Evolutionary conservation across 2,888 invertebrate species (phyloP).

Genomic region (Acrocyrtus sp.): DNA sequence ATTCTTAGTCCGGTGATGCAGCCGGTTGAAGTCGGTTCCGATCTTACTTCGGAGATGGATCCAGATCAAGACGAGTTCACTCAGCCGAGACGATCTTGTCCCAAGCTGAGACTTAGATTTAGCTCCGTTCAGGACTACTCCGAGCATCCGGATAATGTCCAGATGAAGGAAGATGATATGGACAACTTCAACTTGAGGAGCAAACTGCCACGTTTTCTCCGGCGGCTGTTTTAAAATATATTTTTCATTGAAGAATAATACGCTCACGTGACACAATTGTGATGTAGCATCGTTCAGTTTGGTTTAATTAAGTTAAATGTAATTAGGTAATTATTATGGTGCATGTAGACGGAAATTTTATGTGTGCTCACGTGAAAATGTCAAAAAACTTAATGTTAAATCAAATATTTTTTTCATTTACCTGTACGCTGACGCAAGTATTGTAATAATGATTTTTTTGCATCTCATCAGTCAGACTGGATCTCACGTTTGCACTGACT

Average conservation of each 20-base stretch:
- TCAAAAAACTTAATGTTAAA: too few relatives aligned
- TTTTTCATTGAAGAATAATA: not conserved
- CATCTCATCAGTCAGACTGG: too few relatives aligned
- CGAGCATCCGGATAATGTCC: constrained; percentile 34
- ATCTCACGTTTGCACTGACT: too few relatives aligned
- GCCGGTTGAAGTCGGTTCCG: constrained; percentile 40
- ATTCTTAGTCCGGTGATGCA: constrained; percentile 35
- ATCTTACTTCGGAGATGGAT: constrained; percentile 23
- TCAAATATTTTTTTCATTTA: too few relatives aligned
- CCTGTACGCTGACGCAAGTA: too few relatives aligned
- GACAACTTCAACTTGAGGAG: constrained; percentile 5
- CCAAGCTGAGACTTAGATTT: constrained; percentile 29
- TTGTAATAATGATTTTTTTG: too few relatives aligned
- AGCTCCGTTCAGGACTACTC: constrained; percentile 21
- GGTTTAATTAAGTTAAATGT: too few relatives aligned
- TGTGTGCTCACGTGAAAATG: too few relatives aligned
- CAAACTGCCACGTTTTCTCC: constrained; percentile 34
- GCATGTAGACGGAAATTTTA: too few relatives aligned
- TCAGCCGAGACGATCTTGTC: constrained; percentile 31
- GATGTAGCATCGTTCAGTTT: too few relatives aligned
- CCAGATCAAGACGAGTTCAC: constrained; percentile 36
- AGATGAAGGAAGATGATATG: not conserved
- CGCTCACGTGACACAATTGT: too few relatives aligned
- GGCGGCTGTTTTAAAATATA: constrained; percentile 11
- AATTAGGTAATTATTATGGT: too few relatives aligned